These are phyloP conservation scores for Grantiella picta DNA, from an alignment of 2,113 vertebrate genomes.

Conservation along the genomic window DNA sequence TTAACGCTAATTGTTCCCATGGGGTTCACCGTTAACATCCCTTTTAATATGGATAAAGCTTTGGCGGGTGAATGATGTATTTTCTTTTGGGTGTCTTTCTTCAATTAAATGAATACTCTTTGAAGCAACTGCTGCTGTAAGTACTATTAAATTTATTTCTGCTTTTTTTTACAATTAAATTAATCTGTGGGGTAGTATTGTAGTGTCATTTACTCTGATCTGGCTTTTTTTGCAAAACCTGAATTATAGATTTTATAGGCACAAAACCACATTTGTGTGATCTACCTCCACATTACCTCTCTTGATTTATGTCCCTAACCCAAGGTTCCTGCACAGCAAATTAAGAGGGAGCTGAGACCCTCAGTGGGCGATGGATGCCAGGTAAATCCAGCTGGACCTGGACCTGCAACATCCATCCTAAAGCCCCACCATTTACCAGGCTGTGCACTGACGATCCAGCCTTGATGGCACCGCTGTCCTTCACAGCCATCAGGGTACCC, in stretches of 20 bases:
- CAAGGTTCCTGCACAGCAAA: background rate
- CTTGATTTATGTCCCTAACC: background rate
- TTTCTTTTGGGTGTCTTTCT: background rate
- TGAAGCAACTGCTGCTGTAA: background rate
- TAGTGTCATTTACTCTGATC: background rate
- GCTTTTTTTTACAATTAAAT: background rate
- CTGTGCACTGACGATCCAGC: background rate
- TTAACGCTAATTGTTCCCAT: background rate
- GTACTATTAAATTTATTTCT: background rate
- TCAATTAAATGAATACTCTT: background rate
- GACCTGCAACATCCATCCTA: background rate
- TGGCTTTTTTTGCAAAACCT: background rate
- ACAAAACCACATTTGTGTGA: background rate
- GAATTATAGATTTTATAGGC: background rate
- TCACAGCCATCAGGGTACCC: background rate
- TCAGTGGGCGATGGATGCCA: background rate
- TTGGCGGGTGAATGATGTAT: background rate
- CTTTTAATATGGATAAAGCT: background rate
- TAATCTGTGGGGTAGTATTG: background rate
- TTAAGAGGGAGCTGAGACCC: background rate
- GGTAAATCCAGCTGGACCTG: background rate
- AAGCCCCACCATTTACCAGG: background rate
- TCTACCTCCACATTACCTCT: background rate
- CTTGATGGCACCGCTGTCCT: fast-evolving
- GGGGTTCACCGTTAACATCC: background rate